phyloP scores from a whole-genome alignment of 2,797 vertebrate species.

The Australoheros facetus region DNA sequence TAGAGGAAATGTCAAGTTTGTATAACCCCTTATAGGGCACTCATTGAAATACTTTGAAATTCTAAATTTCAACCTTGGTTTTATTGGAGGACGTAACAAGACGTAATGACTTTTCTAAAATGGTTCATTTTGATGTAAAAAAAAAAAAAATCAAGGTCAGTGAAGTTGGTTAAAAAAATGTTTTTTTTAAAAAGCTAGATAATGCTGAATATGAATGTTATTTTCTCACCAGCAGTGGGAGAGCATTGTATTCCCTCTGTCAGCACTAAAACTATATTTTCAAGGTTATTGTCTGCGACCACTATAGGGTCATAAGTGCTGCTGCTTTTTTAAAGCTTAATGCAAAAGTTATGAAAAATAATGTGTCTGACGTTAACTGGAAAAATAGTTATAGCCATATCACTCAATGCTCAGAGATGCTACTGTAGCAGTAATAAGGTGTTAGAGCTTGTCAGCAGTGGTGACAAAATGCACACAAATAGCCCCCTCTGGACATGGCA shows the following conservation, averaged over 20 bases:
- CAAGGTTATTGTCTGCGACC: background rate
- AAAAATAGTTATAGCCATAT: background rate
- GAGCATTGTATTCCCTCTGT: background rate
- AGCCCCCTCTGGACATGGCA: constrained; percentile 46
- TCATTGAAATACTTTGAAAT: no score
- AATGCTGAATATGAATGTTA: background rate
- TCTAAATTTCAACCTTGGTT: no score
- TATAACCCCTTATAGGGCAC: no score
- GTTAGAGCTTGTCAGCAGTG: constrained; percentile 17
- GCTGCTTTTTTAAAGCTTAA: background rate
- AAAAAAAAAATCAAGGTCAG: no score
- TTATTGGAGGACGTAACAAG: no score
- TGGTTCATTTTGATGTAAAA: no score
- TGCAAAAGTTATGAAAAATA: background rate
- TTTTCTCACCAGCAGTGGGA: no score
- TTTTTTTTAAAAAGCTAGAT: no score
- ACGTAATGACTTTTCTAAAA: no score
- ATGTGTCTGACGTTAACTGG: background rate
- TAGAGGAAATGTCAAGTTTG: no score
- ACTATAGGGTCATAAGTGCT: background rate
- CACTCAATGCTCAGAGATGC: constrained; percentile 3
- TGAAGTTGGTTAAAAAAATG: no score
- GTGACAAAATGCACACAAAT: constrained; percentile 49
- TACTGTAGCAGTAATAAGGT: background rate
- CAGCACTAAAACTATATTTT: background rate